A percentile compares a stretch with the other conserved stretches of the same genome.
These are phyloP conservation scores for Lagodon rhomboides DNA, from an alignment of 2,797 vertebrate species.

Conservation along the genomic window DNA sequence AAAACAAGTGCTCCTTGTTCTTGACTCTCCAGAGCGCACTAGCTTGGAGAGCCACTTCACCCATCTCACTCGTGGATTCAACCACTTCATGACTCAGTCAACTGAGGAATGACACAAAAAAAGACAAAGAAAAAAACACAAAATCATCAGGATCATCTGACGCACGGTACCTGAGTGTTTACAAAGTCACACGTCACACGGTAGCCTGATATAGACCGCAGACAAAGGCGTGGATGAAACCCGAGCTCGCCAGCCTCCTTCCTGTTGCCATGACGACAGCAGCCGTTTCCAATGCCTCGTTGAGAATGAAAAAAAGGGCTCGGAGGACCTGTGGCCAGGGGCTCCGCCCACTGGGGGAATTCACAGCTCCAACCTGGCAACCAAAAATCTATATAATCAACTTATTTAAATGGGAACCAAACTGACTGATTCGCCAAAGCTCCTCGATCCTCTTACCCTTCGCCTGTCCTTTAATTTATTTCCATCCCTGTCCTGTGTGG, in stretches of 20 bases:
- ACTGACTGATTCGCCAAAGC: neutral
- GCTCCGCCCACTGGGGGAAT: conserved; percentile 69
- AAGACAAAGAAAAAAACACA: conserved; percentile 3
- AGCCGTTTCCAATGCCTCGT: conserved; percentile 40
- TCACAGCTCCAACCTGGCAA: conserved; percentile 57
- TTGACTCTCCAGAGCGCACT: conserved; percentile 22
- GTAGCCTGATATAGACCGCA: conserved; percentile 63
- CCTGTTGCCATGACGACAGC: conserved; percentile 78
- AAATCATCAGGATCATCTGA: conserved; percentile 43
- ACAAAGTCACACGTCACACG: conserved; percentile 64
- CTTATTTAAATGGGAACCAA: conserved; percentile 25
- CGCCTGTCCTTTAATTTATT: neutral
- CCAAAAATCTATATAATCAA: conserved; percentile 25
- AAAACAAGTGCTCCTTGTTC: conserved; percentile 44
- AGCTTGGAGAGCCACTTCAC: conserved; percentile 54
- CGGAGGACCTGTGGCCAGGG: conserved; percentile 62
- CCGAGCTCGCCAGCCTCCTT: conserved; percentile 67
- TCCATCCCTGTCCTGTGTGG: conserved; percentile 27
- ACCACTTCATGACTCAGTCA: conserved; percentile 43
- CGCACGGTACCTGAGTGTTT: conserved; percentile 38
- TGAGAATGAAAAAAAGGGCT: conserved; percentile 25
- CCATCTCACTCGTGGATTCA: conserved; percentile 21
- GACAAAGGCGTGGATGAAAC: conserved; percentile 80
- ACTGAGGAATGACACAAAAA: conserved; percentile 32
- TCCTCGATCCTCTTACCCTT: neutral